Conservation (phyloP, 1,140 invertebrate species). For the Drosophila tani region DNA sequence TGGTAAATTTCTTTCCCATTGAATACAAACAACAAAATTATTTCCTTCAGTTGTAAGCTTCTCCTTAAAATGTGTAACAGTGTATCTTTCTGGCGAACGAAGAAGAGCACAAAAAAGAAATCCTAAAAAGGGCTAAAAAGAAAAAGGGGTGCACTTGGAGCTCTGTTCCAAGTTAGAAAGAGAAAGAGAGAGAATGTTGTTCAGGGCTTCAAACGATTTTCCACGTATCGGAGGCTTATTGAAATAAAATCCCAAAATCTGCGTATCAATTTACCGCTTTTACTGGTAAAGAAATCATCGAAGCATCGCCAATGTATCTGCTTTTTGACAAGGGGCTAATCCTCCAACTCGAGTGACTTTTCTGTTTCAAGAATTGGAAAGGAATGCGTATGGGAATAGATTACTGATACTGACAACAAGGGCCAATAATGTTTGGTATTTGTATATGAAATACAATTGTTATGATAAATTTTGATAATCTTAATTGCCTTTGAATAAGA, state of each 20-base stretch:
- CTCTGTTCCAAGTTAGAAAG: slow-evolving; percentile 36
- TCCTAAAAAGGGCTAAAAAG: slow-evolving; percentile 52
- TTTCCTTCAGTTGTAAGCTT: no score
- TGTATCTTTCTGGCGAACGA: slow-evolving; percentile 16
- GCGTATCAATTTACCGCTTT: slow-evolving; percentile 68
- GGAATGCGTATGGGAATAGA: slow-evolving; percentile 7
- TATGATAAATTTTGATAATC: background rate
- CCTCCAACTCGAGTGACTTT: slow-evolving; percentile 5
- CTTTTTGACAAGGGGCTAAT: slow-evolving; percentile 34
- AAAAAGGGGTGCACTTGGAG: slow-evolving; percentile 16
- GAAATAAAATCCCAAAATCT: slow-evolving; percentile 57
- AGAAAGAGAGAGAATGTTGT: slow-evolving; percentile 6
- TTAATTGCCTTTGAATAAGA: background rate
- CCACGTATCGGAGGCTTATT: slow-evolving; percentile 54
- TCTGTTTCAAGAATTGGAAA: slow-evolving; percentile 2
- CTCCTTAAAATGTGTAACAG: background rate
- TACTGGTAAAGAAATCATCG: slow-evolving; percentile 42
- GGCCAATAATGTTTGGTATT: background rate
- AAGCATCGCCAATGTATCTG: slow-evolving; percentile 25
- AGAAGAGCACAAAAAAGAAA: slow-evolving; percentile 21
- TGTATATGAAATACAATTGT: slow-evolving; percentile 4
- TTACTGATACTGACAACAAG: slow-evolving; percentile 16
- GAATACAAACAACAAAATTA: no score
- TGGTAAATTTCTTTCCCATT: background rate
- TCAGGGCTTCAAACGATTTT: slow-evolving; percentile 58